Evolutionary conservation across 2,797 vertebrate species (phyloP).

Genomic region (Microtus agrestis): DNA sequence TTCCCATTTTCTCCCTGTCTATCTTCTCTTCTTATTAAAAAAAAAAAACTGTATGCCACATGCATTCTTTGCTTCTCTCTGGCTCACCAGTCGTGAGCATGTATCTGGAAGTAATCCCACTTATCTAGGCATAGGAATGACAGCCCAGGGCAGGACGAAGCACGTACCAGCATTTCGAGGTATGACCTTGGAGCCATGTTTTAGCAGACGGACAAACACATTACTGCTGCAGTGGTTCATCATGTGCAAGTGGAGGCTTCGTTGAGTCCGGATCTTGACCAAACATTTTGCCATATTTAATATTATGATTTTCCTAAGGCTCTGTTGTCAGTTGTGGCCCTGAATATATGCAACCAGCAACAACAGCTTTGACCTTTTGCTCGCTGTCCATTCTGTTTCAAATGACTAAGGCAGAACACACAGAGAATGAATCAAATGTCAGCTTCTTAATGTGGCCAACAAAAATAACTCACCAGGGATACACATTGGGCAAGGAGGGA

Average conservation of each 20-base stretch:
- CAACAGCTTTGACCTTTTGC: conserved; percentile 84
- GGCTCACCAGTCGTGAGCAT: not conserved
- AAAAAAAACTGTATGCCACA: not conserved
- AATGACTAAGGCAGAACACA: conserved; percentile 77
- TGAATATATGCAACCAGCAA: conserved; percentile 71
- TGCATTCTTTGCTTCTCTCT: conserved; percentile 13
- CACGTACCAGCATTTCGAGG: conserved; percentile 89
- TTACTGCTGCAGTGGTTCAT: conserved; percentile 95
- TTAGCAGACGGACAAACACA: conserved; percentile 94
- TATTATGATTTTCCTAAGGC: conserved; percentile 52
- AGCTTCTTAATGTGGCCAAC: conserved; percentile 87
- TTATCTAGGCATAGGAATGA: not conserved
- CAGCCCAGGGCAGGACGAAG: not conserved
- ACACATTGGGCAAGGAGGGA: conserved; percentile 65
- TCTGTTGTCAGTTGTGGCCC: conserved; percentile 68
- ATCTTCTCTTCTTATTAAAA: not conserved
- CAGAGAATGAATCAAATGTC: conserved; percentile 90
- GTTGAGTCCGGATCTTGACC: conserved; percentile 95
- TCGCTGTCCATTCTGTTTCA: conserved; percentile 82
- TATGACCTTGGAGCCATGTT: conserved; percentile 91
- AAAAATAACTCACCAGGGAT: conserved; percentile 88
- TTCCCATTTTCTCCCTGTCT: not conserved
- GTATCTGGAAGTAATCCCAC: conserved; percentile 69
- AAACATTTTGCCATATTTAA: conserved; percentile 94
- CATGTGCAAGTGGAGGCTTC: conserved; percentile 94